A percentile compares a stretch with the other conserved stretches of the same genome.
Conservation (phyloP, 2,113 vertebrate species). For the Pollimyrus isidori region DNA sequence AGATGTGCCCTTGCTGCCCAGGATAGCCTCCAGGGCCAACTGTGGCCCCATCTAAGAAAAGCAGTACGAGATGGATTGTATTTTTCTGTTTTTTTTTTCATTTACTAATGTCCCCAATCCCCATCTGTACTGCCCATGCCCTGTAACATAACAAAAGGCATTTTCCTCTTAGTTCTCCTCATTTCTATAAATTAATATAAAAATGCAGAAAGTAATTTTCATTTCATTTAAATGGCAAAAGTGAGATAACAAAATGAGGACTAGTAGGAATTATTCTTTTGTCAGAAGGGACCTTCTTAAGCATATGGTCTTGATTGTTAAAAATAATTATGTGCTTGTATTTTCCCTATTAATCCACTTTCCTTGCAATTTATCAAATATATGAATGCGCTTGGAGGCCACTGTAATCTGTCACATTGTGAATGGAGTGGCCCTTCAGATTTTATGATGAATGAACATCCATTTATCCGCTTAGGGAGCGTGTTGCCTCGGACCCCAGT, state of each 20-base stretch:
- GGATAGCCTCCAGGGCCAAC: not conserved
- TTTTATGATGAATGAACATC: not conserved
- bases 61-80: not conserved
- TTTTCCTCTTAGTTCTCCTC: not conserved
- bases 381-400: not conserved
- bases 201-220: not conserved
- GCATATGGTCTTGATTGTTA: not conserved
- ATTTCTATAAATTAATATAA: not conserved
- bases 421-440: not conserved
- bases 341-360: not conserved
- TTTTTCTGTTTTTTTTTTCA: not conserved
- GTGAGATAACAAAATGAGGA: not conserved
- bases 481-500: not conserved
- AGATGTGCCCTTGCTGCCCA: not conserved
- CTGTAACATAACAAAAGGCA: not conserved
- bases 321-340: conserved; percentile 1
- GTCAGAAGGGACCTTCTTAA: not conserved
- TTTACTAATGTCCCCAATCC: not conserved
- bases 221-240: not conserved
- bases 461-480: not conserved
- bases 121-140: not conserved
- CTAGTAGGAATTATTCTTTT: not conserved
- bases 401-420: not conserved
- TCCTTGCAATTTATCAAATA: not conserved
- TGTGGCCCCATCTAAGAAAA: not conserved